These are phyloP conservation scores for Poicephalus gulielmi DNA, from an alignment of 2,113 vertebrate genomes.

Conservation along the genomic window DNA sequence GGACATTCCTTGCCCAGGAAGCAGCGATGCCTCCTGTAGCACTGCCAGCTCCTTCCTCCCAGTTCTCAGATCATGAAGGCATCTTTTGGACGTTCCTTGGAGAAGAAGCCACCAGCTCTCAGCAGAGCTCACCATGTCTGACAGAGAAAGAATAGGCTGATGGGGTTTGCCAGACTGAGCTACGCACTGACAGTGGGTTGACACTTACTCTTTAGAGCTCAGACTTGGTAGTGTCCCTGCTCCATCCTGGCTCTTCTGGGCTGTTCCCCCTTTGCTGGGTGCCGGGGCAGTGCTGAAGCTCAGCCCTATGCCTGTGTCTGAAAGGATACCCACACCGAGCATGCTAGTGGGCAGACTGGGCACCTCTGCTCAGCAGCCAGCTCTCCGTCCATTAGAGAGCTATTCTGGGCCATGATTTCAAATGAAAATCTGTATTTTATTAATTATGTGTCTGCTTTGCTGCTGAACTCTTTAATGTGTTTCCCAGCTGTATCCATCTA, in stretches of 20 bases:
- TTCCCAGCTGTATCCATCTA: constrained; percentile 60
- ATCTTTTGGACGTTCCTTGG: neutral
- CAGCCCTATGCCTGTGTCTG: neutral
- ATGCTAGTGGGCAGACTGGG: neutral
- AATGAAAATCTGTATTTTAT: constrained; percentile 74
- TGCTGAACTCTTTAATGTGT: constrained; percentile 46
- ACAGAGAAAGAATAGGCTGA: neutral
- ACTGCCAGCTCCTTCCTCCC: neutral
- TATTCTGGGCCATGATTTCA: constrained; percentile 60
- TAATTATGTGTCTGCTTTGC: constrained; percentile 64
- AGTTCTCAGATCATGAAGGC: neutral
- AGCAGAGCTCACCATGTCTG: fast-evolving
- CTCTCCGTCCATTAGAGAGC: neutral
- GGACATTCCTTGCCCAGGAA: neutral
- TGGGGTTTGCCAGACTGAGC: neutral
- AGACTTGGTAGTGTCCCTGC: neutral
- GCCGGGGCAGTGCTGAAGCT: neutral
- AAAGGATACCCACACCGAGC: neutral
- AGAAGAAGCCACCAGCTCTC: neutral
- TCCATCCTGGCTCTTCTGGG: neutral
- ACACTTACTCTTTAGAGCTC: neutral
- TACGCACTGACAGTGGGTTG: neutral
- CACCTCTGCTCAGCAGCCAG: neutral
- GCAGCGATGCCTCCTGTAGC: neutral
- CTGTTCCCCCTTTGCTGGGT: neutral